phyloP scores from a whole-genome alignment of 2,797 vertebrate genomes.

The Periophthalmus magnuspinnatus region DNA sequence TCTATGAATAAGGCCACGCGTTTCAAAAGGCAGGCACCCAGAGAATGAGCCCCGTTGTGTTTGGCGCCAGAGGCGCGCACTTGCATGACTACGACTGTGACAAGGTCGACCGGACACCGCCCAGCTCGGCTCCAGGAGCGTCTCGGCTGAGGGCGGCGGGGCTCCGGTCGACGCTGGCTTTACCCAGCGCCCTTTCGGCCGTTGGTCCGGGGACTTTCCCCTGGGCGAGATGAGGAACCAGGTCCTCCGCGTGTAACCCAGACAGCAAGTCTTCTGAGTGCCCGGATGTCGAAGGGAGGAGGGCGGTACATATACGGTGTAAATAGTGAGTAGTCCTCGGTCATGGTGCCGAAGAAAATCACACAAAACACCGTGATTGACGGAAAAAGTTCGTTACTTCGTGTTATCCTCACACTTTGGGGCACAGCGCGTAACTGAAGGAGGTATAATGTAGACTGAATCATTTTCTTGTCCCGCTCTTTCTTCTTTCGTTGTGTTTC shows the following conservation, averaged over 20 bases:
- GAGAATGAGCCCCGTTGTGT: slow-evolving; percentile 80
- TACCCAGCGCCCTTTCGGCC: slow-evolving; percentile 67
- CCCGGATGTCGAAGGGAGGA: accelerated
- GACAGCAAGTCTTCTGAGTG: slow-evolving; percentile 73
- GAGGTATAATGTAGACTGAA: no score
- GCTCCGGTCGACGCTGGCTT: not conserved
- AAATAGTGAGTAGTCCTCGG: accelerated
- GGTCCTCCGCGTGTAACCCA: slow-evolving; percentile 63
- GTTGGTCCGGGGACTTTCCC: slow-evolving; percentile 76
- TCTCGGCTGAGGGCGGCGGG: not conserved
- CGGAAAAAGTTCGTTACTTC: no score
- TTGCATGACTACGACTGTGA: slow-evolving; percentile 64
- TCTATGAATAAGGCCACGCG: no score
- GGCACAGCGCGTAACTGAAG: no score
- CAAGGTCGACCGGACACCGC: slow-evolving; percentile 31
- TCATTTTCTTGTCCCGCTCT: no score
- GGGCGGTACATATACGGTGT: accelerated
- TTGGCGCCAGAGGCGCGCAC: not conserved
- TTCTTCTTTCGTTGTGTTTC: no score
- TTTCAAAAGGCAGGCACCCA: slow-evolving; percentile 43
- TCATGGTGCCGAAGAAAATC: slow-evolving; percentile 23
- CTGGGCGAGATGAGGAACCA: slow-evolving; percentile 46
- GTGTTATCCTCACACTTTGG: no score
- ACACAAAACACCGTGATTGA: not conserved
- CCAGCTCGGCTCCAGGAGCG: slow-evolving; percentile 48